phyloP scores from a whole-genome alignment of 2,797 vertebrate species.

The Pagetopsis macropterus region DNA sequence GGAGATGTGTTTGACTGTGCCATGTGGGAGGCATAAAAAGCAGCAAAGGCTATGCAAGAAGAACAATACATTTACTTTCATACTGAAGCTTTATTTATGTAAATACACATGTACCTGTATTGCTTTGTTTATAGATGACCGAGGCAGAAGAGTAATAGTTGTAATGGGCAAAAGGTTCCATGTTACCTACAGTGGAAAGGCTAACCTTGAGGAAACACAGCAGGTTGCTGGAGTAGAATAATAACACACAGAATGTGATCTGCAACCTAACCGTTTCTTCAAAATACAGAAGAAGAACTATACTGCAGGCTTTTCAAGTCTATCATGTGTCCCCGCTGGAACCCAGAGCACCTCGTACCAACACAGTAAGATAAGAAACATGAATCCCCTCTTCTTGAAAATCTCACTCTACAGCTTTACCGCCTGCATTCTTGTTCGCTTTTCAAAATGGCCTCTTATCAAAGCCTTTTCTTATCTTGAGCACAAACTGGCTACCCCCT shows the following conservation, averaged over 20 bases:
- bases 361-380: constrained; percentile 15
- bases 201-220: constrained; percentile 57
- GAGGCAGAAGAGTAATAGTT: constrained; percentile 9
- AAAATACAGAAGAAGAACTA: constrained; percentile 10
- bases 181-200: constrained; percentile 21
- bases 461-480: constrained; percentile 44
- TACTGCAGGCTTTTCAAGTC: constrained; percentile 32
- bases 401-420: constrained; percentile 23
- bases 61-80: constrained; percentile 29
- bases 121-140: constrained; percentile 25
- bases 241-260: constrained; percentile 45
- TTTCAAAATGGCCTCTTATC: constrained; percentile 46
- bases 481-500: constrained; percentile 22
- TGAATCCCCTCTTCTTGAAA: constrained; percentile 28
- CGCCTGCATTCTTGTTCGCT: constrained; percentile 13
- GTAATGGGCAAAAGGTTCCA: constrained; percentile 42
- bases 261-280: constrained; percentile 35
- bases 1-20: constrained; percentile 26
- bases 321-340: constrained; percentile 29
- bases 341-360: constrained; percentile 4
- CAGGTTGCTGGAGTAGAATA: constrained; percentile 43
- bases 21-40: constrained; percentile 41
- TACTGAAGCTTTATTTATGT: constrained; percentile 24
- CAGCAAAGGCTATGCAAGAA: constrained; percentile 1
- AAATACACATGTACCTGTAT: constrained; percentile 17